Percentiles rank a stretch among this genome's conserved stretches.
These are phyloP conservation scores for Nesoenas mayeri DNA, from an alignment of 2,113 vertebrate genomes.

Conservation along the genomic window DNA sequence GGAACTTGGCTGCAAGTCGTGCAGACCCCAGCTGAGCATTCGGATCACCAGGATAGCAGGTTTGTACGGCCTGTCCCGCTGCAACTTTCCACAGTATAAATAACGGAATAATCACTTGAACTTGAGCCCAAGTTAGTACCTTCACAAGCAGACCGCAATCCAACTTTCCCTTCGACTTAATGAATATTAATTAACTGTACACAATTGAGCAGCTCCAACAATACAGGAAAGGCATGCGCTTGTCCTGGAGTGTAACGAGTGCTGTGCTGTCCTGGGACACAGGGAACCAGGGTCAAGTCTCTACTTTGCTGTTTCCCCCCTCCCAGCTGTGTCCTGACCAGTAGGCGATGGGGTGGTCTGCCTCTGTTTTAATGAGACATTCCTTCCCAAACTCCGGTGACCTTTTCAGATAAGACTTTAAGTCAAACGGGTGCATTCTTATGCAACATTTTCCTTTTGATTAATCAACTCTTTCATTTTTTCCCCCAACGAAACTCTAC, in stretches of 20 bases:
- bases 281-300: background rate
- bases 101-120: constrained; percentile 51
- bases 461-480: background rate
- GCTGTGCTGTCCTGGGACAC: background rate
- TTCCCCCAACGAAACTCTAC: background rate
- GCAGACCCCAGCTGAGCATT: constrained; percentile 6
- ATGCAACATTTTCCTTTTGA: background rate
- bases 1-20: background rate
- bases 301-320: background rate
- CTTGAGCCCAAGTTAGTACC: constrained; percentile 16
- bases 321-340: background rate
- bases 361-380: background rate
- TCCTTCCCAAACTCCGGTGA: background rate
- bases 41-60: accelerated
- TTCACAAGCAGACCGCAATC: constrained; percentile 31
- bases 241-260: background rate
- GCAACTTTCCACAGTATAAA: constrained; percentile 12
- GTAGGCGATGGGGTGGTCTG: constrained; percentile 46
- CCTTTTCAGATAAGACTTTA: constrained; percentile 30
- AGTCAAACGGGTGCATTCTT: background rate
- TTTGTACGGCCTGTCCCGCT: constrained; percentile 16
- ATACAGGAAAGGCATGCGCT: background rate
- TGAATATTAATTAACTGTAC: constrained; percentile 56
- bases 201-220: constrained; percentile 33
- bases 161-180: constrained; percentile 57